These are phyloP conservation scores for Caradrina kadenii DNA, from an alignment of 2,888 invertebrate genomes.

Conservation along the genomic window DNA sequence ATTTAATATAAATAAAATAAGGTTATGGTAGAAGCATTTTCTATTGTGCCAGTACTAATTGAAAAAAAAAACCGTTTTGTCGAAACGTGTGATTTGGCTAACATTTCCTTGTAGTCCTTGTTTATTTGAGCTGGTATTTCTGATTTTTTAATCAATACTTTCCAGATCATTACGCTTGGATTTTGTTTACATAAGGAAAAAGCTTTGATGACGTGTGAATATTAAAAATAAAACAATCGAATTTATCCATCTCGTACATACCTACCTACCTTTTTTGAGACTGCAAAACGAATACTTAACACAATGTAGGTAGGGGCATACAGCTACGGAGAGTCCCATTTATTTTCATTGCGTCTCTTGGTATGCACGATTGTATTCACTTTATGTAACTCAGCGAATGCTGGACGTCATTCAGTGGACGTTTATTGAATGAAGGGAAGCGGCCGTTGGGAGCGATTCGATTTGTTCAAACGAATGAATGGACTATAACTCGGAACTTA, in stretches of 20 bases:
- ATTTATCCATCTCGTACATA: not conserved
- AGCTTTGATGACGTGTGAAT: no score
- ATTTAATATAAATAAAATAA: no score
- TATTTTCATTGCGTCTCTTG: constrained; percentile 83
- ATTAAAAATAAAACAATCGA: no score
- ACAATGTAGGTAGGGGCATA: constrained; percentile 49
- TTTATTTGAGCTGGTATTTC: no score
- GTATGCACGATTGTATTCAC: constrained; percentile 81
- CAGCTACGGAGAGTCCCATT: constrained; percentile 77
- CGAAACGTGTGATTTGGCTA: not conserved
- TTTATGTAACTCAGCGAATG: constrained; percentile 79
- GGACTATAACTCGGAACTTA: constrained; percentile 80
- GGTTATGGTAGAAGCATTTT: no score
- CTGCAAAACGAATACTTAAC: constrained; percentile 16
- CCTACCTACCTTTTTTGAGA: not conserved
- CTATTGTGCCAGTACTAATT: no score
- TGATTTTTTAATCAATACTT: no score
- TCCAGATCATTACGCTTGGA: no score
- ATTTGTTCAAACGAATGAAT: constrained; percentile 84
- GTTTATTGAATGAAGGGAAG: constrained; percentile 81
- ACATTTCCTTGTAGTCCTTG: no score
- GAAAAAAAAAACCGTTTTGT: no score
- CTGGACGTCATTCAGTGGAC: constrained; percentile 70
- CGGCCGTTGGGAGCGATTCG: constrained; percentile 69
- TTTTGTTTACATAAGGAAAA: no score